Evolutionary conservation across 2,888 invertebrate genomes (phyloP).

Genomic region (Norana najaformis): DNA sequence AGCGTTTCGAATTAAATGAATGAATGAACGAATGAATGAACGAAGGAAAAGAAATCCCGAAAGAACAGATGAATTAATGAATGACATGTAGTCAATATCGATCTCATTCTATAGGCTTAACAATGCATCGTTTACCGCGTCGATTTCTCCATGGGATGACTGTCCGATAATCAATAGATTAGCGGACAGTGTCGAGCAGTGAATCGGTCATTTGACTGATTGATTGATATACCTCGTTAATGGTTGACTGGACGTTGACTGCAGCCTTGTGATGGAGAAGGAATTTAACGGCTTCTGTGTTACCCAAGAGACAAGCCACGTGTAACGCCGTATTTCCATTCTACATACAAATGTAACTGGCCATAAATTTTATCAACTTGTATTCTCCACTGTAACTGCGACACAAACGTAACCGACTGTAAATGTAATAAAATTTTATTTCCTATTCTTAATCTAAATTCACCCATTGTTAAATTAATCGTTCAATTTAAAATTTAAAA

Average conservation of each 20-base stretch:
- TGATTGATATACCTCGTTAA: neutral
- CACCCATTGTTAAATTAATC: too few relatives aligned
- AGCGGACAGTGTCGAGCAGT: neutral
- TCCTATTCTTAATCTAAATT: too few relatives aligned
- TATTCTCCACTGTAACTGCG: too few relatives aligned
- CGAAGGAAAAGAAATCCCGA: too few relatives aligned
- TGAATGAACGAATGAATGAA: neutral
- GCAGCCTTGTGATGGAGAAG: neutral
- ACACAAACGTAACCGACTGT: too few relatives aligned
- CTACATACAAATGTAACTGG: neutral
- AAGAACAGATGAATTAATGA: neutral
- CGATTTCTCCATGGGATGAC: neutral
- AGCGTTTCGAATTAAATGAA: too few relatives aligned
- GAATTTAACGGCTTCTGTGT: neutral
- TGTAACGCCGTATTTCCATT: constrained; percentile 6
- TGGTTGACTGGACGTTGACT: neutral
- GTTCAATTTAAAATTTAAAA: too few relatives aligned
- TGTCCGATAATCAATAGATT: neutral
- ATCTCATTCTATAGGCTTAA: neutral
- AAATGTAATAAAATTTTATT: too few relatives aligned
- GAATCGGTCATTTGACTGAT: neutral
- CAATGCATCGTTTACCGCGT: neutral
- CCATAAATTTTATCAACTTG: neutral
- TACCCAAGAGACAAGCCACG: neutral
- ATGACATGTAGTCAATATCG: neutral